These are phyloP conservation scores for Catostomus latipinnis DNA, from an alignment of 2,797 vertebrate species.

Conservation along the genomic window DNA sequence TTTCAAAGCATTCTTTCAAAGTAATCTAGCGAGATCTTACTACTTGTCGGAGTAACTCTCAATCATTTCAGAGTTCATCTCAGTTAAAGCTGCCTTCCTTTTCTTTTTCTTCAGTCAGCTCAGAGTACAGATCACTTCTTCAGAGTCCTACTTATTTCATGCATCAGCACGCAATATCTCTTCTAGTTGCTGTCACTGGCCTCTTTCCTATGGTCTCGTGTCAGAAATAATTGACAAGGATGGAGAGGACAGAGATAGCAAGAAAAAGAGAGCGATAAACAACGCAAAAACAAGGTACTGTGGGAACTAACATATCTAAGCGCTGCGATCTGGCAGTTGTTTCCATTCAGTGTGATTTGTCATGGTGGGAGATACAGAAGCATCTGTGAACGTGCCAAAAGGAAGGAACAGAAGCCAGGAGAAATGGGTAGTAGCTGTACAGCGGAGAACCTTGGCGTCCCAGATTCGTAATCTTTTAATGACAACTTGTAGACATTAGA, in stretches of 20 bases:
- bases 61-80: conserved; percentile 6
- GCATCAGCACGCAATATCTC: conserved; percentile 17
- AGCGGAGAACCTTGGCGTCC: background rate
- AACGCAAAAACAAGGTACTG: background rate
- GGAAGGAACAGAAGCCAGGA: conserved; percentile 19
- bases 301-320: conserved; percentile 40
- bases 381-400: conserved; percentile 7
- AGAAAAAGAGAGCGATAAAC: conserved; percentile 20
- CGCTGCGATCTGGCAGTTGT: background rate
- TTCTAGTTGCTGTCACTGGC: conserved; percentile 5
- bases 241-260: conserved; percentile 13
- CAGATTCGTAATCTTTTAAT: conserved; percentile 16
- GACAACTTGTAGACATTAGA: background rate
- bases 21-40: background rate
- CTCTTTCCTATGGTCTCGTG: conserved; percentile 4
- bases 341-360: background rate
- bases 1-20: background rate
- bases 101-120: background rate
- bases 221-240: conserved; percentile 34
- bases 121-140: background rate
- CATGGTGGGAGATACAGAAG: conserved; percentile 6
- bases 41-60: background rate
- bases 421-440: background rate
- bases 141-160: background rate
- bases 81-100: background rate